Base-by-base conservation (phyloP, 2,888 invertebrate species). In the Helobdella robusta region DNA sequence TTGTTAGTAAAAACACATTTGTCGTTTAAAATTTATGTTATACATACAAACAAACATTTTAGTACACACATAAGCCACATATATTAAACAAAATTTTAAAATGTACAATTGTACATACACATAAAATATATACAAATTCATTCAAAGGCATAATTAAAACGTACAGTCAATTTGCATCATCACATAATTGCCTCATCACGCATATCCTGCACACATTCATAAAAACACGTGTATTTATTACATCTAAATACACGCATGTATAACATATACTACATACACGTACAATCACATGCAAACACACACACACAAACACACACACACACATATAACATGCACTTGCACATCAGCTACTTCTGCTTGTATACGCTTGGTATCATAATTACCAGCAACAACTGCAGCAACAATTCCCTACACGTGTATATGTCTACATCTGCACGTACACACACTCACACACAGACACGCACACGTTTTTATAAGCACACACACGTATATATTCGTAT, bases 281-380 rank as follows among this genome's bases (percentile, higher is more conserved):
- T 59, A 32, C 34, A 30, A 15, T 28, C 11, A 59, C 20, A 59
- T 32, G 20, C 11, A 59, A 6, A 32, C 20, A 59, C 11, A 59
- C 20, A 30, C 11, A 59, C 30, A 59, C 34, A 59, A 8, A 59
- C 34, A 40, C n/a, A 40, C 44, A 40, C n/a, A 40, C 44, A 40
- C n/a, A 40, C 44, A 40, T n/a, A 40, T 40, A 11, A 40, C n/a
- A 40, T n/a, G n/a, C n/a, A 40, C 44, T 15, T 40, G n/a, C 44
- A 40, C 44, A 40, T n/a, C 11, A 15, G n/a, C 44, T 40, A 40
- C 44, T 15, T 40, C 11, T n/a, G n/a, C 44, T 15, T n/a, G n/a
- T 40, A 40, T n/a, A 40, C n/a, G n/a, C 44, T 15, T 40, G n/a
- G 11, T 15, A 11, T 15, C 44, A 40, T 40, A 40, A 11, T 15